Base-by-base conservation (phyloP, 2,888 invertebrate species). In the Ectobius pallidus region DNA sequence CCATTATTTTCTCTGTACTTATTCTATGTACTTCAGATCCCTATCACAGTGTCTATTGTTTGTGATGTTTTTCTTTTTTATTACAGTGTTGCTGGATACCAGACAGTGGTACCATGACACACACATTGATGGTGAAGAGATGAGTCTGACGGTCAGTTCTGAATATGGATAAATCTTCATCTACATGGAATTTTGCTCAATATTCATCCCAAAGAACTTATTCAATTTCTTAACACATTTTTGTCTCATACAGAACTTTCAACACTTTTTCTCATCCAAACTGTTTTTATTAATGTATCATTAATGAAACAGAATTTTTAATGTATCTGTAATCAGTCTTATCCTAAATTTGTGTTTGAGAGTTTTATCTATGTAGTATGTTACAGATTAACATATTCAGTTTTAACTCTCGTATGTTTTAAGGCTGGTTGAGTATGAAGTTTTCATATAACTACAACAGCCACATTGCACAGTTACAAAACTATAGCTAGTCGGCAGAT, bases 61-160 rank as follows among this genome's bases (percentile, higher is more conserved):
- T n/a, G n/a, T n/a, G n/a, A n/a, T n/a, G n/a, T n/a, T n/a, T n/a
- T n/a, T n/a, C n/a, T n/a, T n/a, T n/a, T 46, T 3, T 75, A 72
- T 82, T 88, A 75, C 84, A 92, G 93, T 96, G 74, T 86, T 96
- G 73, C 85, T 96, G 69, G 96, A 97, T 80, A 96, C 96, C 0
- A 89, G 96, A 78, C 87, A 93, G 75, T 97, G 96, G 96, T 96
- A 96, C 81, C 96, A 96, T 82, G 90, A 92, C 69, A 96, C 96
- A 44, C 89, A 87, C 77, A 92, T 96, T 72, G 89, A 91, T 61
- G 90, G 91, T 76, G 92, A 92, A 6, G 89, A 92, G 80, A 91
- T 96, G 79, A 94, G 95, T 77, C 85, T 96, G 55, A 94, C 95
- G 16, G 90, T 96, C 73, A 95, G 96, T 78, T 96, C 96, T 0